phyloP scores from a whole-genome alignment of 1,140 invertebrate species.

The Pollicipes pollicipes region DNA sequence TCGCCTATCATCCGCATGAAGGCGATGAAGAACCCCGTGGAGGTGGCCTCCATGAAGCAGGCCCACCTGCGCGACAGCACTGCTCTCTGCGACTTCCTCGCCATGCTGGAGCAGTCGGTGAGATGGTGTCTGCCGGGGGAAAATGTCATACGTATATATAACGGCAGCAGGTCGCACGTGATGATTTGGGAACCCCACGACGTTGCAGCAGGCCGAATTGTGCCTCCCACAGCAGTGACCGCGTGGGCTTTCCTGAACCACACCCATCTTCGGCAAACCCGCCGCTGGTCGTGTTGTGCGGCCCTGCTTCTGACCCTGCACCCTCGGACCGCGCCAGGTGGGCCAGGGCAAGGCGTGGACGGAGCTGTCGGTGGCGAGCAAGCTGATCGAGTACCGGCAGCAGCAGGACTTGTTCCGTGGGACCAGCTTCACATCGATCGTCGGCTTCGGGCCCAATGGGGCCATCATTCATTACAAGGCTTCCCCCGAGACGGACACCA shows the following conservation, averaged over 20 bases:
- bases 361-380: conserved; percentile 46
- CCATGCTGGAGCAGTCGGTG: conserved; percentile 33
- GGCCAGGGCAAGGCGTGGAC: conserved; percentile 30
- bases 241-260: no score
- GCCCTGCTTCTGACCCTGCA: no score
- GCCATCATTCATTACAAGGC: conserved; percentile 83
- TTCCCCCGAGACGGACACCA: conserved; percentile 46
- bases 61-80: conserved; percentile 33
- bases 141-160: no score
- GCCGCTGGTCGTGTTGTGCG: no score
- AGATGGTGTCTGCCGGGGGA: background rate
- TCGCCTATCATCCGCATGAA: conserved; percentile 34
- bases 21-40: conserved; percentile 42
- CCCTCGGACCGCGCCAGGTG: no score
- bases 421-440: conserved; percentile 71
- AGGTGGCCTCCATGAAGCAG: conserved; percentile 49
- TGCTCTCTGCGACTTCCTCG: conserved; percentile 37
- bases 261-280: no score
- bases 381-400: conserved; percentile 42
- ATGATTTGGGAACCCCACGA: no score
- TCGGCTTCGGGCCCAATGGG: conserved; percentile 67
- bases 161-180: no score
- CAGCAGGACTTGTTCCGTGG: conserved; percentile 42
- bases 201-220: no score
- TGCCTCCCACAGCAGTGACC: no score